Base-by-base conservation (phyloP, 2,797 vertebrate species). In the Phrynocephalus vlangalii region DNA sequence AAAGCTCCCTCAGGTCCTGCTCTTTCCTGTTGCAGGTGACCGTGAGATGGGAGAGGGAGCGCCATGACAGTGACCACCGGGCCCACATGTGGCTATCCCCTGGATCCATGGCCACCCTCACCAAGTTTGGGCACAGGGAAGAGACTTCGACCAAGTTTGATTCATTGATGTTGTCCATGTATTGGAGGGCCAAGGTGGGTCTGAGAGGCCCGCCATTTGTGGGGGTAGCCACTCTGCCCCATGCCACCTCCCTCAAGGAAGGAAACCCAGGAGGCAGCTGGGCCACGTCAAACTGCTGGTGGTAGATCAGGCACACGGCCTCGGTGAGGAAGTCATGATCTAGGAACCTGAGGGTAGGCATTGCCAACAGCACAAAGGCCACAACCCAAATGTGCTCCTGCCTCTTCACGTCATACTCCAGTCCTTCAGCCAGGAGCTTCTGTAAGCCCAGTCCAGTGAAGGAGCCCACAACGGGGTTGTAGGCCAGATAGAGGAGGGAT, bases 291-390 rank as follows among this genome's bases (percentile, higher is more conserved):
- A 97, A 96, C 3, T 85, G 77, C 85, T 1, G 1, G 0, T 50
- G 5, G 1, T 91, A 92, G 63, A 98, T 93, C 72, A 97, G 93
- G n/a, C 6, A 7, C 15, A 97, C 97, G 22, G 97, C 97, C 0
- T 96, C 93, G 0, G 87, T 91, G 8, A 97, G 83, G 0, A 94
- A 92, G 0, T 96, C 15, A 81, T 98, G 77, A 0, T 96, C 96
- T 83, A 97, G 90, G 70, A 94, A 95, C 90, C 97, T 93, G 85
- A 98, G 92, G 68, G 3, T 1, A 0, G 97, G 96, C 90, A 98
- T 89, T 3, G 96, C 92, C 75, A 98, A 96, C 82, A 98, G 95
- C 28, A 98, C 94, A 86, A 97, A 97, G 66, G 97, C 96, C 20
- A 97, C 90, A 0, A 92, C 94, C 0, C 83, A 84, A 1, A 26